These are phyloP conservation scores for Diadegma fenestrale DNA, from an alignment of 2,888 invertebrate species.

Conservation along the genomic window DNA sequence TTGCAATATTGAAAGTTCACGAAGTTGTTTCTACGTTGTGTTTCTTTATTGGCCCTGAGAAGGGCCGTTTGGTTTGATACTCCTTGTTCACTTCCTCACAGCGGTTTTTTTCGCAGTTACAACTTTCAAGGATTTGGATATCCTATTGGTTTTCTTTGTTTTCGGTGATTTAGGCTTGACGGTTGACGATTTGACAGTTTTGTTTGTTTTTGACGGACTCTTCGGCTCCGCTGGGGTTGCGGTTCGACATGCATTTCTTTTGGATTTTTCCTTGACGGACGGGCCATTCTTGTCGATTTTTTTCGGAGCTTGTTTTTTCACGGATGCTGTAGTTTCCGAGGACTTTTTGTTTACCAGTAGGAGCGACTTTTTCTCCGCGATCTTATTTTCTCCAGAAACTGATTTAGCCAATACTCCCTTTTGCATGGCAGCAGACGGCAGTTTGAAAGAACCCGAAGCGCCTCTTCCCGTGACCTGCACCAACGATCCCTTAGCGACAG, in stretches of 20 bases:
- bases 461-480: constrained; percentile 83
- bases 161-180: constrained; percentile 84
- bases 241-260: constrained; percentile 7
- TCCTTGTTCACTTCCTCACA: constrained; percentile 50
- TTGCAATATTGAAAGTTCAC: background rate
- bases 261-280: background rate
- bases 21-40: constrained; percentile 20
- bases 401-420: constrained; percentile 54
- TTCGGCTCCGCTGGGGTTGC: constrained; percentile 63
- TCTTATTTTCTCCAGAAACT: constrained; percentile 61
- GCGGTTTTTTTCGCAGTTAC: constrained; percentile 69
- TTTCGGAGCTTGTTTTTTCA: constrained; percentile 67
- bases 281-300: constrained; percentile 51
- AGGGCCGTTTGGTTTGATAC: constrained; percentile 68
- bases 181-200: constrained; percentile 80
- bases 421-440: constrained; percentile 27
- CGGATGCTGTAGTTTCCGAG: constrained; percentile 65
- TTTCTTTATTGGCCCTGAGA: constrained; percentile 73
- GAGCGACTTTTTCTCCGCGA: constrained; percentile 73
- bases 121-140: constrained; percentile 70
- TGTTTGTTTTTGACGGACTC: constrained; percentile 80
- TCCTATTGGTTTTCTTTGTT: constrained; percentile 78
- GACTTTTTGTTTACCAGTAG: constrained; percentile 73
- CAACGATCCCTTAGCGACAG: constrained; percentile 85
- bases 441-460: constrained; percentile 39